Conservation (phyloP, 2,113 vertebrate species). For the Cisticola juncidis region DNA sequence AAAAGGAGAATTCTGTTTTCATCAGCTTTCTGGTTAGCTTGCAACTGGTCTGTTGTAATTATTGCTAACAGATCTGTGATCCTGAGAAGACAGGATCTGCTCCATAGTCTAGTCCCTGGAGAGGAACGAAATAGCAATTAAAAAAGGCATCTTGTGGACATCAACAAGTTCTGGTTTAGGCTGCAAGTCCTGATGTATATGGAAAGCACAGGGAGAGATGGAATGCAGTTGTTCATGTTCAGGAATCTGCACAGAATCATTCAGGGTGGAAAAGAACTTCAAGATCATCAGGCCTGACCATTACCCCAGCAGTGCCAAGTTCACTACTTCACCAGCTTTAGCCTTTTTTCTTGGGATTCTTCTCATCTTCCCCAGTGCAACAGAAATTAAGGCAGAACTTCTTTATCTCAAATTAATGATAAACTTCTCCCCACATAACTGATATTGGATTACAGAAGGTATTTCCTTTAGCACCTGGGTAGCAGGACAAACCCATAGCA, state of each 20-base stretch:
- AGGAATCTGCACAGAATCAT: background rate
- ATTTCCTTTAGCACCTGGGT: background rate
- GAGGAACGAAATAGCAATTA: background rate
- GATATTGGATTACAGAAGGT: background rate
- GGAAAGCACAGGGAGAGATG: background rate
- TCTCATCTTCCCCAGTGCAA: background rate
- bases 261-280: background rate
- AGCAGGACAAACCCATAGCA: background rate
- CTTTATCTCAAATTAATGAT: background rate
- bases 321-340: background rate
- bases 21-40: background rate
- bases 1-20: background rate
- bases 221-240: background rate
- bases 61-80: background rate
- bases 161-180: background rate
- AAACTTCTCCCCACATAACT: background rate
- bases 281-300: background rate
- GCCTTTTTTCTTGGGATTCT: background rate
- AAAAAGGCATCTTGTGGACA: background rate
- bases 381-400: background rate
- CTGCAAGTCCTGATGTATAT: background rate
- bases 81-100: background rate
- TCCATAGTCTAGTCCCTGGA: background rate
- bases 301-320: background rate
- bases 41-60: background rate